A percentile compares a stretch with the other conserved stretches of the same genome.
phyloP scores from a whole-genome alignment of 2,888 invertebrate species.

The Rugalucina vietnamica region DNA sequence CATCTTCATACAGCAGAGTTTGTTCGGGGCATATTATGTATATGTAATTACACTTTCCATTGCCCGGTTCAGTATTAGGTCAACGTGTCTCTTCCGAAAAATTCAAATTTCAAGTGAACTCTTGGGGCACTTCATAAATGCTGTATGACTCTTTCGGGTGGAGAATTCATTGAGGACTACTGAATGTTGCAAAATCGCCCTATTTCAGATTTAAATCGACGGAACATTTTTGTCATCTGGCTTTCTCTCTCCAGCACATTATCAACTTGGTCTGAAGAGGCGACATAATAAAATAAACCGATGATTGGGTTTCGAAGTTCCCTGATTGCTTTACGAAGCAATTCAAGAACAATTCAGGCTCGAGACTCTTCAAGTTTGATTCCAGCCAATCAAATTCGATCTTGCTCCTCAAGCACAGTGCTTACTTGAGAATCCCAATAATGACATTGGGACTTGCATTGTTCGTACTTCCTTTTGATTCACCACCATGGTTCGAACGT shows the following conservation, averaged over 20 bases:
- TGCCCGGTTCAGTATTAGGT: too few relatives aligned
- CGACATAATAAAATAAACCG: background rate
- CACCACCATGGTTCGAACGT: constrained; percentile 41
- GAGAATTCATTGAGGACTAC: too few relatives aligned
- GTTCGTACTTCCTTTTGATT: constrained; percentile 53
- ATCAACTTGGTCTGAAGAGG: constrained; percentile 8
- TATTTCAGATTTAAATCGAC: too few relatives aligned
- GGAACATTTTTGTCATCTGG: background rate
- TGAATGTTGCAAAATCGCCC: too few relatives aligned
- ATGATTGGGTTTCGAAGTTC: constrained; percentile 54
- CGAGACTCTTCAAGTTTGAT: constrained; percentile 49
- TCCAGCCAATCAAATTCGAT: constrained; percentile 51
- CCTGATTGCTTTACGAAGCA: constrained; percentile 57
- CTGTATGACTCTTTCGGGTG: too few relatives aligned
- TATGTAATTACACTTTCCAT: background rate
- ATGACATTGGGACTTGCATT: constrained; percentile 63
- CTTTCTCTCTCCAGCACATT: background rate
- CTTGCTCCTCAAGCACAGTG: constrained; percentile 44
- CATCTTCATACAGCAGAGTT: background rate
- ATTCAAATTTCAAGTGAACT: too few relatives aligned
- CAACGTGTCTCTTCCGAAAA: too few relatives aligned
- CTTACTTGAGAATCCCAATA: constrained; percentile 56
- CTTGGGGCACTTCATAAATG: too few relatives aligned
- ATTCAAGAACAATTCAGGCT: constrained; percentile 54
- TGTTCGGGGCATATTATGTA: background rate